Evolutionary conservation across 2,797 vertebrate genomes (phyloP), one percentile per base, ranked within the genome.

Genomic region (Alca torda): DNA sequence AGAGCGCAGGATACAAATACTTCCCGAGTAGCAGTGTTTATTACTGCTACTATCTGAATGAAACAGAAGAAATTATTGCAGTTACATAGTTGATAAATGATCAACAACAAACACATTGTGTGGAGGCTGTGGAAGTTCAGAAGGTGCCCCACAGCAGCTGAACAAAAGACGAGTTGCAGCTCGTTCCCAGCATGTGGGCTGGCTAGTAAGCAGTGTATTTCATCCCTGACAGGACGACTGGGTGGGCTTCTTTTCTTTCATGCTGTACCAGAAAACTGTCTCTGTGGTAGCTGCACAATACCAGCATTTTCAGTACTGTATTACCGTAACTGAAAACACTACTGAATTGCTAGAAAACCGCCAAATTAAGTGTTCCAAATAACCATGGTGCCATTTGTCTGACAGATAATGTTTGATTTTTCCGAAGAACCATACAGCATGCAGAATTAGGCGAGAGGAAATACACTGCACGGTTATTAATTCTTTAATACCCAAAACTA

Each of bases 401-500:
- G 91, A 94, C 65, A 96, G 90, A 91, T 89, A 63, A 72, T 23
- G 43, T 73, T 92, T 95, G 84, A 89, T 93, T 93, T 95, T 95
- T 73, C 87, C 83, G 54, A 86, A 79, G 74, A 81, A 51, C 57
- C 48, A 17, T 54, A 8, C 33, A 59, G 70, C 56, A 41, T 79
- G 35, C 65, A 53, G 91, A 89, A 94, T 90, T 87, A 95, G 70
- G 53, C 1, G 0, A 77, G 84, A 72, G 83, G 51, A 94, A 85
- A 96, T 84, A 74, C 70, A 31, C 33, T 54, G 72, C 87, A 68
- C 88, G 84, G 72, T 90, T 95, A 81, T 95, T 96, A 96, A 95
- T 97, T 90, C 80, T 72, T 95, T 96, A 97, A 96, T 97, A 59
- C 91, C 92, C 26, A 16, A 78, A 91, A 83, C 88, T 90, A 70